phyloP scores from a whole-genome alignment of 92 coral and sea anemone species.

The Palythoa grandiflora region DNA sequence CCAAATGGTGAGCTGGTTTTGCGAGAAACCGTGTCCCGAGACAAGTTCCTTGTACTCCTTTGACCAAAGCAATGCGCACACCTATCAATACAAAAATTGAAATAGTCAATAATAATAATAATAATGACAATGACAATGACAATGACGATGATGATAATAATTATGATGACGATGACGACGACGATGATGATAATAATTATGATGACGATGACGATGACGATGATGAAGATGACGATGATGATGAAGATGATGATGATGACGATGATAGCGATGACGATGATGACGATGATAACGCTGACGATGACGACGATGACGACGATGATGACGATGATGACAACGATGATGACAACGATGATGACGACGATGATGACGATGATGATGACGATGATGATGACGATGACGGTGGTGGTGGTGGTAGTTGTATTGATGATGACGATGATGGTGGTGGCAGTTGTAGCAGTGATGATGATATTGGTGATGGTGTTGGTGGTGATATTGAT shows the following conservation, averaged over 20 bases:
- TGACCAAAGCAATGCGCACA: constrained; percentile 93
- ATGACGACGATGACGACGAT: not conserved
- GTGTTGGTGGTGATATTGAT: not conserved
- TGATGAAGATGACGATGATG: not conserved
- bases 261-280: not conserved
- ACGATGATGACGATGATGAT: not conserved
- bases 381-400: not conserved
- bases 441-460: not conserved
- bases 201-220: too few species aligned
- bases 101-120: not conserved
- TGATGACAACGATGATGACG: not conserved
- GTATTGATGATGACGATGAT: not conserved
- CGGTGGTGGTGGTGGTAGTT: not conserved
- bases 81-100: constrained; percentile 44
- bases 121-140: not conserved
- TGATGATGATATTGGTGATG: not conserved
- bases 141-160: too few species aligned
- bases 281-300: not conserved
- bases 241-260: not conserved
- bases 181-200: too few species aligned
- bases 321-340: not conserved
- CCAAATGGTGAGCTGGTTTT: constrained; percentile 93
- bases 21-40: constrained; percentile 94
- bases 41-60: constrained; percentile 85
- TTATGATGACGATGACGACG: too few species aligned